phyloP scores from a whole-genome alignment of 2,888 invertebrate species.

The Margaritifera margaritifera region DNA sequence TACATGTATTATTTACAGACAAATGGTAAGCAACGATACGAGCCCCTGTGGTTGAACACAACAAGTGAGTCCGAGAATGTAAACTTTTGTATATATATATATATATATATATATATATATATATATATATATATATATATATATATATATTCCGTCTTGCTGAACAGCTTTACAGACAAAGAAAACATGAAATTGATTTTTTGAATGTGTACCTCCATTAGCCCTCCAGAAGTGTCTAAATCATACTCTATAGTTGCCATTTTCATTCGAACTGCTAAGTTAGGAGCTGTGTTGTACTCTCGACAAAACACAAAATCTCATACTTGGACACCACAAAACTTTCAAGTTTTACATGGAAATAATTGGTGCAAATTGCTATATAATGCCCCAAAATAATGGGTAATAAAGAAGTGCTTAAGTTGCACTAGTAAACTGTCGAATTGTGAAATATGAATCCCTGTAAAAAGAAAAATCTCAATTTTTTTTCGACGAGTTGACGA shows the following conservation, averaged over 20 bases:
- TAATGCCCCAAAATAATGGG: too few species aligned
- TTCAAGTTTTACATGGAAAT: background rate
- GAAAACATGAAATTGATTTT: background rate
- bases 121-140: too few species aligned
- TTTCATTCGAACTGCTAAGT: conserved; percentile 7
- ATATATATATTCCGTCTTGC: background rate
- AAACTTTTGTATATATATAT: too few species aligned
- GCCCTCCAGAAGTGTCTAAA: conserved; percentile 84
- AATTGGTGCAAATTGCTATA: background rate
- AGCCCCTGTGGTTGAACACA: too few species aligned
- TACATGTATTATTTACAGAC: too few species aligned
- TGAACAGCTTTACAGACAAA: background rate
- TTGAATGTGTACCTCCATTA: conserved; percentile 85
- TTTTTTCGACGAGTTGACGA: conserved; percentile 1
- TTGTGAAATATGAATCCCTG: background rate
- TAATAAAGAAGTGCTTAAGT: too few species aligned
- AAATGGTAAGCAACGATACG: too few species aligned
- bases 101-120: too few species aligned
- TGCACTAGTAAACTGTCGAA: too few species aligned
- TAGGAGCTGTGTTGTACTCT: background rate
- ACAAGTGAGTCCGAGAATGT: too few species aligned
- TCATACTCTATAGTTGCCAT: conserved; percentile 84
- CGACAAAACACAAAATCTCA: background rate
- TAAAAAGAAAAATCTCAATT: background rate
- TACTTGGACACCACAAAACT: background rate